Percentiles rank a stretch among this genome's conserved stretches.
Conservation (phyloP, 2,888 invertebrate genomes). For the Lottia scabra region DNA sequence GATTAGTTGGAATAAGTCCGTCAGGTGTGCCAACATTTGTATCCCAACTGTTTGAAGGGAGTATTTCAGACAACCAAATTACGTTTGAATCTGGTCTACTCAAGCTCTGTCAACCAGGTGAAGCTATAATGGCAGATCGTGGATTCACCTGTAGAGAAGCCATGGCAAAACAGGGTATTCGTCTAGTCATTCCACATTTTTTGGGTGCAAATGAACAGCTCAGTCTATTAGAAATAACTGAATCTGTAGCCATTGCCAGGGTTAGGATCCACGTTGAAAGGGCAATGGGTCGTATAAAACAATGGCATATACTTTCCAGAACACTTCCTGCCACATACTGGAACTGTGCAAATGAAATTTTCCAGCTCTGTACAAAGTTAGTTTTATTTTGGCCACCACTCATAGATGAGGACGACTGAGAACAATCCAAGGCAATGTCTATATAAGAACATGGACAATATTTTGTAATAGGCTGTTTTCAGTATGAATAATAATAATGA, state of each 20-base stretch:
- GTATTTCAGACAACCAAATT: conserved; percentile 20
- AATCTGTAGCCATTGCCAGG: conserved; percentile 11
- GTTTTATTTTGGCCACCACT: neutral
- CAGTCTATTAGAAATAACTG: neutral
- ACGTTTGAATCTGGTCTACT: conserved; percentile 10
- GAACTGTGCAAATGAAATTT: neutral
- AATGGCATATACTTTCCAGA: conserved; percentile 9
- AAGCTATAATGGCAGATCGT: conserved; percentile 12
- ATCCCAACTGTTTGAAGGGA: conserved; percentile 8
- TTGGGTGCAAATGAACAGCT: conserved; percentile 10
- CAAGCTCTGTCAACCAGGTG: conserved; percentile 2
- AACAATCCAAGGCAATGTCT: too few relatives aligned
- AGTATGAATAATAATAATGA: too few relatives aligned
- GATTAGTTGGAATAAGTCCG: conserved; percentile 13
- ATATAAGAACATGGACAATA: too few relatives aligned
- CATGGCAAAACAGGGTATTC: conserved; percentile 2
- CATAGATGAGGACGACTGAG: neutral
- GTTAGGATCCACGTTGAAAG: conserved; percentile 16
- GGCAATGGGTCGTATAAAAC: conserved; percentile 12
- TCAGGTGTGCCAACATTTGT: conserved; percentile 9
- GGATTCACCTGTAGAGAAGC: conserved; percentile 6
- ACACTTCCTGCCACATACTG: conserved; percentile 5
- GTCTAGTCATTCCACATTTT: conserved; percentile 13
- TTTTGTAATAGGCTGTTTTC: too few relatives aligned
- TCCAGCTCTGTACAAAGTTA: neutral